Evolutionary conservation across 2,888 invertebrate species (phyloP).

Genomic region (Cremastinae sp.): DNA sequence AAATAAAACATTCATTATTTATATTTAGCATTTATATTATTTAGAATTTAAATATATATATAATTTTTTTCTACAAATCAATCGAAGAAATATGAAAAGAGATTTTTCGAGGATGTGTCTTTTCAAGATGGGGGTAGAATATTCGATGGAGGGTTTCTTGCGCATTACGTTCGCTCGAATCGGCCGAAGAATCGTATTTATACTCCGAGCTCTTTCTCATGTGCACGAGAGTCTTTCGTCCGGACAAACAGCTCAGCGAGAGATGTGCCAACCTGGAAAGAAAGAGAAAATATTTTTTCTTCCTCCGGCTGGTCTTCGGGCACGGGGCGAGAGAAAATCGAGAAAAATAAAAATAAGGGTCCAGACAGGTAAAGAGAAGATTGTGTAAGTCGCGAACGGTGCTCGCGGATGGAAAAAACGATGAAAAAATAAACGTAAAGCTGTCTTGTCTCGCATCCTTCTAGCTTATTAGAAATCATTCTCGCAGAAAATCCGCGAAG

Average conservation of each 20-base stretch:
- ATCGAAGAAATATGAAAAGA: slow-evolving; percentile 55
- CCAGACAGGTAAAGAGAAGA: slow-evolving; percentile 69
- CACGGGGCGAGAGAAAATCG: slow-evolving; percentile 65
- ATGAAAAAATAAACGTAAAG: slow-evolving; percentile 20
- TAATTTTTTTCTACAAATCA: slow-evolving; percentile 6
- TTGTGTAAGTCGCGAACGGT: slow-evolving; percentile 61
- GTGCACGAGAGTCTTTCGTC: slow-evolving; percentile 45
- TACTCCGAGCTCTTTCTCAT: slow-evolving; percentile 16
- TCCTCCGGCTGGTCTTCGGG: slow-evolving; percentile 40
- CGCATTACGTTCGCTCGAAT: slow-evolving; percentile 68
- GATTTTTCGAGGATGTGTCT: slow-evolving; percentile 39
- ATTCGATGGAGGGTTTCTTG: slow-evolving; percentile 47
- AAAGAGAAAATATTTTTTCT: slow-evolving; percentile 49
- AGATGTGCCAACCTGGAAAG: slow-evolving; percentile 69
- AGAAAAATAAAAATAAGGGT: slow-evolving; percentile 69
- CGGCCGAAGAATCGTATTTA: slow-evolving; percentile 50
- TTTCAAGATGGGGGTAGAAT: slow-evolving; percentile 35
- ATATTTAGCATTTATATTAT: no score
- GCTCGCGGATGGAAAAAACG: slow-evolving; percentile 8
- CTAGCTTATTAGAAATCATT: slow-evolving; percentile 54
- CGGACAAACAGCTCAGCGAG: slow-evolving; percentile 72
- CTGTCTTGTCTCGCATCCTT: slow-evolving; percentile 39
- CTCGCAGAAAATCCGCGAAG: slow-evolving; percentile 53
- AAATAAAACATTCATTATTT: no score
- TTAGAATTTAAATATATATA: slow-evolving; percentile 3